A percentile compares a stretch with the other conserved stretches of the same genome.
Evolutionary conservation across 2,888 invertebrate species (phyloP).

Genomic region (Cacoxenus indagator): DNA sequence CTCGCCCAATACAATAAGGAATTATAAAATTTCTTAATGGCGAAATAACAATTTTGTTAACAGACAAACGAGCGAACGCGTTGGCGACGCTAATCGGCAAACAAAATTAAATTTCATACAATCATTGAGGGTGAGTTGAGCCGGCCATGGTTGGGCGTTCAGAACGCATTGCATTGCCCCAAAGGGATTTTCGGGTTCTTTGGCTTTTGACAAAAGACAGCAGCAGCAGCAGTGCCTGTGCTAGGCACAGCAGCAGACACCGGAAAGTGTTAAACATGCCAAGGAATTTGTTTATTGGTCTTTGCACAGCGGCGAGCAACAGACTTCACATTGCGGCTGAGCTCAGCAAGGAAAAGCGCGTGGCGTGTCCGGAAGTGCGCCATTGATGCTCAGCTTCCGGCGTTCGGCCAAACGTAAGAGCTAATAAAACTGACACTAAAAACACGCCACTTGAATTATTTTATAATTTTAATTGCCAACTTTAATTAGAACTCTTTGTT

Average conservation of each 20-base stretch:
- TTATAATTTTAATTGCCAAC: conserved; percentile 57
- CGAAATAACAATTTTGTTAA: conserved; percentile 51
- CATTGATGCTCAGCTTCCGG: not conserved
- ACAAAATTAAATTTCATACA: conserved; percentile 65
- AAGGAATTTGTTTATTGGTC: conserved; percentile 65
- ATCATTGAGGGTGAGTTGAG: conserved; percentile 18
- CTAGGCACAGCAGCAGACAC: conserved; percentile 40
- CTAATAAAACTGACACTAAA: conserved; percentile 24
- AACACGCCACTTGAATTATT: conserved; percentile 24
- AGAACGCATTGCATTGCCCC: too few relatives aligned
- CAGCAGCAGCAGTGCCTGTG: conserved; percentile 31
- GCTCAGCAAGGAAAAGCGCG: not conserved
- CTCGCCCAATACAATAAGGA: conserved; percentile 45
- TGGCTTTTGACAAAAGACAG: conserved; percentile 55
- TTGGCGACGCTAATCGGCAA: conserved; percentile 63
- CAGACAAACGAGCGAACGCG: conserved; percentile 5
- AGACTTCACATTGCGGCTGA: not conserved
- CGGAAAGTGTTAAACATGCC: conserved; percentile 67
- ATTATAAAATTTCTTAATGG: conserved; percentile 65
- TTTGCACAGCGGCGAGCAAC: conserved; percentile 25
- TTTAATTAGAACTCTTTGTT: conserved; percentile 53
- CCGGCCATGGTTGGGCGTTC: not conserved
- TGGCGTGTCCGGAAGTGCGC: not conserved
- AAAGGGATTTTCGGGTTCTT: not conserved
- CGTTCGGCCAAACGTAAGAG: not conserved